Conservation (phyloP, 2,888 invertebrate species). For the Brenthis ino region DNA sequence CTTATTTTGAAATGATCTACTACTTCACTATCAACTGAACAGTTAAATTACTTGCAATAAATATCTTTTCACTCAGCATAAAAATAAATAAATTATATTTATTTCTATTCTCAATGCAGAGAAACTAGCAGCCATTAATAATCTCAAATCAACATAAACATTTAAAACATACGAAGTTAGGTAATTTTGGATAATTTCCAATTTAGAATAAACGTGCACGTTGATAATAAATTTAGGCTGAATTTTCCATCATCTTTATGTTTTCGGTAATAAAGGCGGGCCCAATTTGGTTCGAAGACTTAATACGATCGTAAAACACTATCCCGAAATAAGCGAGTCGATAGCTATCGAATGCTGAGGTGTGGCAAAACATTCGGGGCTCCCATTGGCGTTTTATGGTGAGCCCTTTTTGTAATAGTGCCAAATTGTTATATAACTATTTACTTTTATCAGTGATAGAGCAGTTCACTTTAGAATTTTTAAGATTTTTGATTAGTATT, state of each 20-base stretch:
- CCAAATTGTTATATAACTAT: constrained; percentile 3
- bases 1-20: no score
- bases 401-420: constrained; percentile 16
- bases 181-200: constrained; percentile 34
- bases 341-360: constrained; percentile 40
- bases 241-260: constrained; percentile 48
- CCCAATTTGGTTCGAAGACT: constrained; percentile 46
- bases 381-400: constrained; percentile 18
- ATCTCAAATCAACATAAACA: constrained; percentile 15
- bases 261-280: constrained; percentile 45
- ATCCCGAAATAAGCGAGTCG: constrained; percentile 44
- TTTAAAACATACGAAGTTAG: constrained; percentile 12
- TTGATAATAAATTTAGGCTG: constrained; percentile 45
- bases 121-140: background rate
- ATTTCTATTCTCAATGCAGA: no score
- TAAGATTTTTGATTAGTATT: no score
- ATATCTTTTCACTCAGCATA: no score
- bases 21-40: no score
- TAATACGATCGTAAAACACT: constrained; percentile 49
- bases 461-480: no score
- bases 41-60: no score
- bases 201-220: constrained; percentile 36
- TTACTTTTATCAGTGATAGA: no score
- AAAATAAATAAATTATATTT: no score
- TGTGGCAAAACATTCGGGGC: constrained; percentile 27